Evolutionary conservation across 2,797 vertebrate genomes (phyloP).

Genomic region (Perodicticus potto): DNA sequence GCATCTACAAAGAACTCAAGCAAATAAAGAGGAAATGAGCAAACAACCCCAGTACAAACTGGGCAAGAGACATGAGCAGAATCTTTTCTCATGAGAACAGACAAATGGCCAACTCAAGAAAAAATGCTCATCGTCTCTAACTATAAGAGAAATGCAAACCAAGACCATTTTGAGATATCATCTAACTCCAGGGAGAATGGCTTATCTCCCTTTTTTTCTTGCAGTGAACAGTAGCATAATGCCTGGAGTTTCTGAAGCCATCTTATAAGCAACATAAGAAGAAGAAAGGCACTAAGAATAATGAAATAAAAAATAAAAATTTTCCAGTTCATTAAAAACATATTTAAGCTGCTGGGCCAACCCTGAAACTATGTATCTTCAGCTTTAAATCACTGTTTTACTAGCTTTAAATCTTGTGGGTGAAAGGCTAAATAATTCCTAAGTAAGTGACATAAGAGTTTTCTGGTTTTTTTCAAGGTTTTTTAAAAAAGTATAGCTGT

Average conservation of each 20-base stretch:
- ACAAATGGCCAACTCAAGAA: too few species aligned
- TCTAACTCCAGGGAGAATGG: neutral
- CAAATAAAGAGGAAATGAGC: too few species aligned
- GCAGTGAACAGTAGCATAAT: neutral
- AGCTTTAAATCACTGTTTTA: neutral
- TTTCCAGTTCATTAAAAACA: neutral
- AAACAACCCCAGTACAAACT: too few species aligned
- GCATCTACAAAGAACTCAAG: too few species aligned
- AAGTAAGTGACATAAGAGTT: neutral
- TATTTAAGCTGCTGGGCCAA: neutral
- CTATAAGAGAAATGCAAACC: too few species aligned
- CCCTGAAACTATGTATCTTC: neutral
- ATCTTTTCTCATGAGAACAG: too few species aligned
- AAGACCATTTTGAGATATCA: too few species aligned
- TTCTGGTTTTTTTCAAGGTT: neutral
- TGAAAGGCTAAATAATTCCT: conserved; percentile 10
- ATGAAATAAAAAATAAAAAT: neutral
- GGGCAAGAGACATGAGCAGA: too few species aligned
- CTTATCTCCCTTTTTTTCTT: neutral
- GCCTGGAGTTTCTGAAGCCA: neutral
- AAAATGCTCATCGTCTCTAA: too few species aligned
- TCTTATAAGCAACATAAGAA: conserved; percentile 1
- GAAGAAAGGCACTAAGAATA: neutral
- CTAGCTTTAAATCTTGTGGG: neutral
- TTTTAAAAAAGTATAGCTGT: neutral